Evolutionary conservation across 2,113 vertebrate species (phyloP).

Genomic region (Orientallactaga bullata): DNA sequence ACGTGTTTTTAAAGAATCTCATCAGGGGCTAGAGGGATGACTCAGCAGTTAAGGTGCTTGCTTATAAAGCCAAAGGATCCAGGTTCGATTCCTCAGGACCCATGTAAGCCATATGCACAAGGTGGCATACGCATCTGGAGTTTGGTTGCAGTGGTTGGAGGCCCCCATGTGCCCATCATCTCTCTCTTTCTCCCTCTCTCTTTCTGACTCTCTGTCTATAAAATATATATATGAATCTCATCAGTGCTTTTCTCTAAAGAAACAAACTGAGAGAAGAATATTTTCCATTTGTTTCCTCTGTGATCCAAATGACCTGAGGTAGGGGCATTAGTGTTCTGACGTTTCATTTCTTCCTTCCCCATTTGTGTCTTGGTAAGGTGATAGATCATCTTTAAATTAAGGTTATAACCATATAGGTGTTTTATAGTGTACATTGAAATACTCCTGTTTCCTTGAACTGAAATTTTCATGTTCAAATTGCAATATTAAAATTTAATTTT

Average conservation of each 20-base stretch:
- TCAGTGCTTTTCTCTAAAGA: not conserved
- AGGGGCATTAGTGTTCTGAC: not conserved
- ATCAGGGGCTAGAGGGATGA: not conserved
- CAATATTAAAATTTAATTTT: conserved; percentile 40
- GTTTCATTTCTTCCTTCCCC: not conserved
- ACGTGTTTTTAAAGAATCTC: not conserved
- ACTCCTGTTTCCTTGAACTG: not conserved
- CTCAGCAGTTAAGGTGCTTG: too few species aligned
- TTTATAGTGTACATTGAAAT: not conserved
- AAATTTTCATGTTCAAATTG: conserved; percentile 43
- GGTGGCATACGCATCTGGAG: too few species aligned
- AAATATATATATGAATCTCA: too few species aligned
- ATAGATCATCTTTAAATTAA: too few species aligned
- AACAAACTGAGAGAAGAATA: not conserved
- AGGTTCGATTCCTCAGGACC: too few species aligned
- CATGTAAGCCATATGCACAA: too few species aligned
- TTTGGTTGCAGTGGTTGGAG: too few species aligned
- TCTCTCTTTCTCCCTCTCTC: too few species aligned
- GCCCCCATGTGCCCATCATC: too few species aligned
- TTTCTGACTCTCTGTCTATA: too few species aligned
- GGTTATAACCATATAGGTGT: not conserved
- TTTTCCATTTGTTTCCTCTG: not conserved
- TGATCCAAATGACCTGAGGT: not conserved
- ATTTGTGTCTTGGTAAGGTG: not conserved
- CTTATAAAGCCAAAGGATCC: too few species aligned